phyloP scores from a whole-genome alignment of 2,113 vertebrate genomes.

The Platysteira castanea region DNA sequence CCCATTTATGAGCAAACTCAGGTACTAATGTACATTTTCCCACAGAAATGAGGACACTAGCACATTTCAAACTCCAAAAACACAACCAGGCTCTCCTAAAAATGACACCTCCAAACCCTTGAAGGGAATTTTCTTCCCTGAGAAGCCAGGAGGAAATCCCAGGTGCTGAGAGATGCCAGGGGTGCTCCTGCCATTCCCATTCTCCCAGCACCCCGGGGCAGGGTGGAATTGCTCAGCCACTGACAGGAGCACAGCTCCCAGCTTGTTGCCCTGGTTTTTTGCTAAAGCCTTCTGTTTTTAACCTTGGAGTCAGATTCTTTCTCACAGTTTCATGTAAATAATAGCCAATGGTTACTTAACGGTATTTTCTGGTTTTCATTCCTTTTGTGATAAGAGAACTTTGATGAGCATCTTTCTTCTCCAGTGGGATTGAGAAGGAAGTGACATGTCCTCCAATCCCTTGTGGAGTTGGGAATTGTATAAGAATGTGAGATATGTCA shows the following conservation, averaged over 20 bases:
- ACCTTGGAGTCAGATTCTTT: too few species aligned
- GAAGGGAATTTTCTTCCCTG: background rate
- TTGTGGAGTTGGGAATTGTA: too few species aligned
- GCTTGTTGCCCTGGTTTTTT: too few species aligned
- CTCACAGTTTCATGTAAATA: too few species aligned
- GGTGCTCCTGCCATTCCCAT: slow-evolving; percentile 57
- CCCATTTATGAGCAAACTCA: background rate
- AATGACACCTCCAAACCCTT: background rate
- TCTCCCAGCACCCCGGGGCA: background rate
- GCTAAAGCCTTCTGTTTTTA: too few species aligned
- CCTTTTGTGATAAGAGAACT: too few species aligned
- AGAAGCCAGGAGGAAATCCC: slow-evolving; percentile 13
- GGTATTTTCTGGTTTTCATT: too few species aligned
- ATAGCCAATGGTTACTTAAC: too few species aligned
- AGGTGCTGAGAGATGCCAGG: slow-evolving; percentile 43
- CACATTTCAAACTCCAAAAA: background rate
- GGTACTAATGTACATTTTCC: background rate
- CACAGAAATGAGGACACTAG: background rate
- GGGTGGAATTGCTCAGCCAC: slow-evolving; percentile 31
- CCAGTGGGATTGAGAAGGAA: too few species aligned
- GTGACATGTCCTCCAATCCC: too few species aligned
- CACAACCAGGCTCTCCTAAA: background rate
- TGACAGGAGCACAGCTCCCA: background rate
- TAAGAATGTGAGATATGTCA: too few species aligned
- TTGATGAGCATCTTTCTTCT: too few species aligned